Evolutionary conservation across 2,888 invertebrate genomes (phyloP).

Genomic region (Alitta virens): DNA sequence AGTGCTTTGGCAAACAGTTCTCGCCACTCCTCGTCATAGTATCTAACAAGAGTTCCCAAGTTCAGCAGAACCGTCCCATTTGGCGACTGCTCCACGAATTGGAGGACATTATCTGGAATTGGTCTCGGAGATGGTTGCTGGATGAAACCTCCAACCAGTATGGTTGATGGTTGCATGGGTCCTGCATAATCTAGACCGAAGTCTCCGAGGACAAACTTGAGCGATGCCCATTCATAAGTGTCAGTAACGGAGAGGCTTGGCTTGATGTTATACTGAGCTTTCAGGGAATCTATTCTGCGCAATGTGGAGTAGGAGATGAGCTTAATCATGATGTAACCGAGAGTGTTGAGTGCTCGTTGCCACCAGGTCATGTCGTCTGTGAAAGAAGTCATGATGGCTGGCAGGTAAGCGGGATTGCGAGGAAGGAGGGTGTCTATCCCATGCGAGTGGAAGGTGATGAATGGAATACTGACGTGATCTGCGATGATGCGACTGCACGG

Average conservation of each 20-base stretch:
- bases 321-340: constrained; percentile 17
- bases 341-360: constrained; percentile 20
- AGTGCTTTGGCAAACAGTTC: constrained; percentile 21
- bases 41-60: constrained; percentile 16
- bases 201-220: constrained; percentile 22
- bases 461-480: constrained; percentile 21
- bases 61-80: constrained; percentile 18
- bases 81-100: constrained; percentile 3
- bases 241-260: constrained; percentile 8
- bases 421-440: constrained; percentile 17
- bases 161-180: constrained; percentile 17
- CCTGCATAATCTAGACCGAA: constrained; percentile 23
- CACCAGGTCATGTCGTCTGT: constrained; percentile 18
- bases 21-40: constrained; percentile 13
- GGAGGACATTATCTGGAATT: background rate
- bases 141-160: constrained; percentile 19
- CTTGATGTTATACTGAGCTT: constrained; percentile 10
- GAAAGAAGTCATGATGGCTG: constrained; percentile 19
- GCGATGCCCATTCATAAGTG: constrained; percentile 13
- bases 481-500: constrained; percentile 21
- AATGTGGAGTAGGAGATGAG: constrained; percentile 13
- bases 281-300: constrained; percentile 14
- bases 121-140: background rate
- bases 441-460: constrained; percentile 20
- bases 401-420: constrained; percentile 20